Evolutionary conservation across 2,888 invertebrate species (phyloP), one percentile per base, ranked within the genome.

Genomic region (Azorinus chamasolen): DNA sequence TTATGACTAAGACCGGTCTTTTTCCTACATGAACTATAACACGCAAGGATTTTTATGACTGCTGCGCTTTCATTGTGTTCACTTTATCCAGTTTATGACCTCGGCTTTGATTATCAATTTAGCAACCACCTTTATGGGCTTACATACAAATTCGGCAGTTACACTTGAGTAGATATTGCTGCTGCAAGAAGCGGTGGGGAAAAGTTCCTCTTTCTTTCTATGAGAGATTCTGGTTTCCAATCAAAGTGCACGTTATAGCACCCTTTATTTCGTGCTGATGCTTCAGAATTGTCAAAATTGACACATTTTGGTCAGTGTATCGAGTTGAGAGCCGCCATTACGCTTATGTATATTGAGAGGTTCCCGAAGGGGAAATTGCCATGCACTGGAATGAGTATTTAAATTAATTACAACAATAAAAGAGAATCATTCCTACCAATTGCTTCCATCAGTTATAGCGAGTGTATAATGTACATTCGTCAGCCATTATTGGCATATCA

Each of bases 41-140:
- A 70, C 48, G 70, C 70, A 70, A 55, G 48, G 46, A 62, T 54
- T 55, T 68, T 70, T 62, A 70, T 63, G 20, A 39, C 57, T 45
- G 16, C n/a, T 27, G 63, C 63, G 62, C 57, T 70, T 63, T 70
- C 70, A 57, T 70, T 55, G 62, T 50, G 57, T 20, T 37, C 46
- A 61, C 53, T 54, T 54, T 54, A 54, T 54, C 54, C 37, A 54
- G 32, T 54, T 70, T 70, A 70, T 70, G 70, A 70, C 70, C 70
- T 63, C 63, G 55, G 54, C 70, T 70, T 68, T 68, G 68, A 59
- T 66, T 48, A 58, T 51, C 51, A 59, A 66, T 68, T 16, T 37
- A 58, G 18, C 53, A 45, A 68, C 68, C 58, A 68, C 58, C 58
- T 68, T 68, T 65, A 55, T 55, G 37, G n/a, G 18, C 37, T 41